Base-by-base conservation (phyloP, 2,113 vertebrate species). In the Echinops telfairi region DNA sequence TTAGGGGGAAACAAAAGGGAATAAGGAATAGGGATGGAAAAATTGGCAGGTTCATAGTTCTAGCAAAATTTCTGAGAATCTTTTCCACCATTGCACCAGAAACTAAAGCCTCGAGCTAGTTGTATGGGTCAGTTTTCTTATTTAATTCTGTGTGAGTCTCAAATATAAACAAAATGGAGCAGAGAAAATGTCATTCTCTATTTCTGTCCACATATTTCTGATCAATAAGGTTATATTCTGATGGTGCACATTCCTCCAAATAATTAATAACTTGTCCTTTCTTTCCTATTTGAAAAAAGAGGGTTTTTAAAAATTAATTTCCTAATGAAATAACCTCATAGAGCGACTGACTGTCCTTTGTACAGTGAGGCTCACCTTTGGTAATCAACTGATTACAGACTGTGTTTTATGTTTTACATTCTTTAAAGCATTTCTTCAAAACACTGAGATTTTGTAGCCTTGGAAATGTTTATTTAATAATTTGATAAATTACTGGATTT, bases 401-500 rank as follows among this genome's bases (percentile, higher is more conserved):
- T 88, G 3, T 88, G 93, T 95, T 62, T 38, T 89, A 22, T 78
- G 1, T 85, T 96, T 78, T 33, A 47, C 68, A 38, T 96, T 96
- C 83, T 87, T 31, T 75, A 82, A 93, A 85, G 14, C 57, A 94
- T 89, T 75, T 68, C 82, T 96, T 86, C 38, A 97, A 97, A 97
- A 95, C 83, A 93, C 4, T 93, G 27, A 92, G 77, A 73, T 95
- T 97, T 93, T 92, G 40, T 75, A 97, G 71, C 27, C 53, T 95
- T 83, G 82, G 90, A 97, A 93, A 43, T 47, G 86, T 95, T 97
- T 97, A 90, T 96, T 92, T 96, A 89, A 96, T 88, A 93, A 96
- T 75, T 87, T 96, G 86, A 94, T 91, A 79, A 94, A 97, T 97
- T 96, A 97, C 91, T 96, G 94, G 82, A 94, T 96, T 92, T 83